Evolutionary conservation across 2,113 vertebrate species (phyloP).

Genomic region (Cinclus cinclus): DNA sequence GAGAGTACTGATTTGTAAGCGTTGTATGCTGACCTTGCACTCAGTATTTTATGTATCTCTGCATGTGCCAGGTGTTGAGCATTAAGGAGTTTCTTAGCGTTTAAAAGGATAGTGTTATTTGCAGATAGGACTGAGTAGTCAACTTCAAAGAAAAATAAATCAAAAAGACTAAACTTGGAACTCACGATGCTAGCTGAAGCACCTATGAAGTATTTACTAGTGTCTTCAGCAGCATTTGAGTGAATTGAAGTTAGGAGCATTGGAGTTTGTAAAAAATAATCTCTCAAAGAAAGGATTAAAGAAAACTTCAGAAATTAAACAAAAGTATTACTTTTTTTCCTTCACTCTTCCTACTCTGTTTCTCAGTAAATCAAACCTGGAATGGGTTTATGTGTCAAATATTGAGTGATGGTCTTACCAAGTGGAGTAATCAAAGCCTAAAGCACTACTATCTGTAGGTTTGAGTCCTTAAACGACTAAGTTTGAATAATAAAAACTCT

Average conservation of each 20-base stretch:
- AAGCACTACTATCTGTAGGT: neutral
- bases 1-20: neutral
- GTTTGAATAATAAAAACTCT: neutral
- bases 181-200: neutral
- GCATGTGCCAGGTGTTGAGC: neutral
- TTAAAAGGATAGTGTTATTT: neutral
- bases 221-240: neutral
- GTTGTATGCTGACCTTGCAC: neutral
- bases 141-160: neutral
- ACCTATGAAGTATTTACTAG: neutral
- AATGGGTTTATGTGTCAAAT: neutral
- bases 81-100: neutral
- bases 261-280: neutral
- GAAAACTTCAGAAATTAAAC: neutral
- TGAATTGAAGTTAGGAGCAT: neutral
- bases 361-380: neutral
- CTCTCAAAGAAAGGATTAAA: neutral
- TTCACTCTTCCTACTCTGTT: neutral
- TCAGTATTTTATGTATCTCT: neutral
- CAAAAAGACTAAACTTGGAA: neutral
- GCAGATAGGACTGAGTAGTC: neutral
- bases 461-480: neutral
- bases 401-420: neutral
- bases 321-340: neutral
- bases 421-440: neutral